A percentile compares a stretch with the other conserved stretches of the same genome.
Conservation (phyloP, 2,888 invertebrate species). For the Acanthosepion pharaonis region DNA sequence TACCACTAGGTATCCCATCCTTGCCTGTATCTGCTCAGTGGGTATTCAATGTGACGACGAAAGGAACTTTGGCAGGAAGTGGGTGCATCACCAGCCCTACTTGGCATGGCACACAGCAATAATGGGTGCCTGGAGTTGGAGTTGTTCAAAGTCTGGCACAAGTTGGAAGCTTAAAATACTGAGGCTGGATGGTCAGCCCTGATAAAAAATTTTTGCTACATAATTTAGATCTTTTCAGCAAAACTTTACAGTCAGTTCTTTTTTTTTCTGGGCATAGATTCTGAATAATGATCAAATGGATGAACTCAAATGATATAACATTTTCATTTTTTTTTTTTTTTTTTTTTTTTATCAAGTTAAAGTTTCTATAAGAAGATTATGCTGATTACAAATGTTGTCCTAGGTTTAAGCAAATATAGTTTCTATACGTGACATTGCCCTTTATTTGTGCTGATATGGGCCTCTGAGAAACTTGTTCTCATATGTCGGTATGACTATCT, state of each 20-base stretch:
- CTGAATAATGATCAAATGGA: neutral
- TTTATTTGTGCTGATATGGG: neutral
- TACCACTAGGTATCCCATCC: conserved; percentile 9
- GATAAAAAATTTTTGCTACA: neutral
- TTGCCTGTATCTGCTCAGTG: conserved; percentile 23
- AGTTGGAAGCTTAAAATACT: neutral
- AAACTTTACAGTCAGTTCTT: neutral
- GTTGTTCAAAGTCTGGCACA: neutral
- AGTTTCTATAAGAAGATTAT: neutral
- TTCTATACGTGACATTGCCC: neutral
- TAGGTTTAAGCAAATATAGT: neutral
- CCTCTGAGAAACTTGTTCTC: neutral
- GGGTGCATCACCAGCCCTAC: neutral
- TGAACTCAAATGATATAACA: neutral
- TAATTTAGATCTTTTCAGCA: conserved; percentile 1
- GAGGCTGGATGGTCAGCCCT: neutral
- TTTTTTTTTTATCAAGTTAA: neutral
- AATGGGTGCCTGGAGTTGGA: neutral
- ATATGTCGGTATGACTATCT: neutral
- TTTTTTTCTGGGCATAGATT: conserved; percentile 14
- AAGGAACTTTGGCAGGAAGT: neutral
- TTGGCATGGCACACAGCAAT: conserved; percentile 14
- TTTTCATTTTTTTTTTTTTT: neutral
- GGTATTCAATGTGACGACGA: neutral
- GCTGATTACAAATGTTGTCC: neutral